Base-by-base conservation (phyloP, 2,113 vertebrate species). In the Phaethon lepturus region DNA sequence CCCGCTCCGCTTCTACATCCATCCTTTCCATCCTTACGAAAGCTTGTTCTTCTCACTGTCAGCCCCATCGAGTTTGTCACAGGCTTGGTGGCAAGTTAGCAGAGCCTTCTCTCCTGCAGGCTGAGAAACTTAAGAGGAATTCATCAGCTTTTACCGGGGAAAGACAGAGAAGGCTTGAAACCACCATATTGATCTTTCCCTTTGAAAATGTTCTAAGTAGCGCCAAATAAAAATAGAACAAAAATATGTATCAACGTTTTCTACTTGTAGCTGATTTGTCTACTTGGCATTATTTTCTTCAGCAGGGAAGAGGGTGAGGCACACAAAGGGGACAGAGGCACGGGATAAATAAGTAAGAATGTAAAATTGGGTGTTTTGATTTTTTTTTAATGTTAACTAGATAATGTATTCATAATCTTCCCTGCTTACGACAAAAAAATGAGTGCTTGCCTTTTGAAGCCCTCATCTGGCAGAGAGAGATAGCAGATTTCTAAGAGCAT, bases 401-500 rank as follows among this genome's bases (percentile, higher is more conserved):
- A 93, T 97, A 97, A 98, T 97, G 90, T 98, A 97, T 97, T 98
- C 97, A 96, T 97, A 96, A 98, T 97, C 95, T 95, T 94, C 91
- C 69, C 93, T 89, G 96, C 97, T 97, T 96, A 97, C 60, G 69
- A 96, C 96, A 63, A 63, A 92, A 95, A 97, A 97, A 89, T 63
- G 93, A 97, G 94, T 95, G 93, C 95, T 96, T 47, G 91, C 94
- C 96, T 98, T 97, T 97, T 97, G 97, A 98, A 98, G 95, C 95
- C 96, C 95, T 98, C 97, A 95, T 96, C 97, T 98, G 97, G 97
- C 95, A 96, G 94, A 79, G 95, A 91, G 96, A 98, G 97, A 98
- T 98, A 98, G 96, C 97, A 97, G 95, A 96, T 97, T 97, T 97
- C 96, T 97, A 96, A 98, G 95, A 97, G 96, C 96, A 97, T 97